Evolutionary conservation across 2,797 vertebrate species (phyloP), one percentile per base, ranked within the genome.

Genomic region (Gallinago solitaria): DNA sequence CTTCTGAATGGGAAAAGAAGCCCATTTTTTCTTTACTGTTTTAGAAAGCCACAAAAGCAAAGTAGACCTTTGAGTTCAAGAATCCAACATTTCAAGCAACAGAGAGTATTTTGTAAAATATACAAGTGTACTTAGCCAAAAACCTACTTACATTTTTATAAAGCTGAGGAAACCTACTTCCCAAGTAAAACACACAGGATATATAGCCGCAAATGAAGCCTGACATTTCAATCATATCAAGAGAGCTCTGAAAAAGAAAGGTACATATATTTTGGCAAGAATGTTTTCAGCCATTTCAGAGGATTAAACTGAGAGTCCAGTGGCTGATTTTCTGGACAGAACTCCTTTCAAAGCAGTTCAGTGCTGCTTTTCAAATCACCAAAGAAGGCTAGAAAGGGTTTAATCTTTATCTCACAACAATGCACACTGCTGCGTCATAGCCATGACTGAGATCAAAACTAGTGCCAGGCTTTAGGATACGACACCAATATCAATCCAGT

Each of bases 171-270:
- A 98, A 97, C 73, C 96, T 95, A 47, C 98, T 98, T 79, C 97
- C 95, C 93, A 98, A 97, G 96, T 98, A 98, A 96, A 98, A 98
- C 50, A 97, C 47, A 8, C 97, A 98, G 61, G 97, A 98, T 53
- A 97, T 33, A 83, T 95, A 98, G 92, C 97, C 98, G 96, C 98
- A 98, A 91, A 98, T 75, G 77, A 98, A 98, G 50, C 97, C 98
- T 89, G 98, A 98, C 73, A 98, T 93, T 95, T 98, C 97, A 73
- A 96, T 95, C 75, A 97, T 94, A 84, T 92, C 97, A 21, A 95
- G 96, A 84, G 92, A 79, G 83, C 43, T 89, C 98, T 98, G 96
- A 68, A 84, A 92, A 71, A 53, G 63, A 84, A 75, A 82, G 79
- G 86, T 17, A 33, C 24, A 43, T 35, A 39, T 59, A 68, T 67